phyloP scores from a whole-genome alignment of 2,888 invertebrate genomes.

The Drosophila flavopinicola region DNA sequence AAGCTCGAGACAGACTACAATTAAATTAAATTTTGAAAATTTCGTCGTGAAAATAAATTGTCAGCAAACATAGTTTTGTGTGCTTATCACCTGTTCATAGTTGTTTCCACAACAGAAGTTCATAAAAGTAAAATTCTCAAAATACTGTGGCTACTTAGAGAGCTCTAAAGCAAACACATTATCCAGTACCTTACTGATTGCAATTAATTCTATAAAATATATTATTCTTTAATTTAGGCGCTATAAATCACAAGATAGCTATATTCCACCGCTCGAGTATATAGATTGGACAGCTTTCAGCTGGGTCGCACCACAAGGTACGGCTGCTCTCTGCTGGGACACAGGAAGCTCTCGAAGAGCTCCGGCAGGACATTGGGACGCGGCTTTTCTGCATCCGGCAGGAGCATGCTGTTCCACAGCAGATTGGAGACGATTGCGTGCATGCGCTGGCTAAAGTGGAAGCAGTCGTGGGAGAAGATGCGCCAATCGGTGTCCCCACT shows the following conservation, averaged over 20 bases:
- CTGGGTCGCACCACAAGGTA: constrained; percentile 76
- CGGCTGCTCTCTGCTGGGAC: constrained; percentile 80
- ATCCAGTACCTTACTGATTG: too few species aligned
- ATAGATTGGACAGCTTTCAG: constrained; percentile 17
- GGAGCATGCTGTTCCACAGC: constrained; percentile 86
- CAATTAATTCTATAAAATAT: too few species aligned
- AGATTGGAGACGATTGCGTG: constrained; percentile 86
- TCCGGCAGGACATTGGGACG: constrained; percentile 22
- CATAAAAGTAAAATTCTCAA: background rate
- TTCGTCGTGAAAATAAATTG: too few species aligned
- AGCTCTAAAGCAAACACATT: too few species aligned
- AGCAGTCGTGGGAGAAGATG: constrained; percentile 86
- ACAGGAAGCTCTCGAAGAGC: constrained; percentile 65
- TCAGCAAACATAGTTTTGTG: background rate
- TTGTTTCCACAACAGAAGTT: background rate
- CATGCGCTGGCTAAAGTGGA: constrained; percentile 87
- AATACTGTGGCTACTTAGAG: too few species aligned
- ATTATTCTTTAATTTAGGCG: too few species aligned
- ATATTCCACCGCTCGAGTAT: too few species aligned
- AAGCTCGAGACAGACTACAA: too few species aligned
- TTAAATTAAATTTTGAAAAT: too few species aligned
- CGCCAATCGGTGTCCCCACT: constrained; percentile 85
- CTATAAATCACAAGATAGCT: too few species aligned
- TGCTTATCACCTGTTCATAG: background rate
- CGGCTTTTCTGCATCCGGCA: constrained; percentile 84